Evolutionary conservation across 2,888 invertebrate genomes (phyloP).

Genomic region (Caenorhabditis becei): DNA sequence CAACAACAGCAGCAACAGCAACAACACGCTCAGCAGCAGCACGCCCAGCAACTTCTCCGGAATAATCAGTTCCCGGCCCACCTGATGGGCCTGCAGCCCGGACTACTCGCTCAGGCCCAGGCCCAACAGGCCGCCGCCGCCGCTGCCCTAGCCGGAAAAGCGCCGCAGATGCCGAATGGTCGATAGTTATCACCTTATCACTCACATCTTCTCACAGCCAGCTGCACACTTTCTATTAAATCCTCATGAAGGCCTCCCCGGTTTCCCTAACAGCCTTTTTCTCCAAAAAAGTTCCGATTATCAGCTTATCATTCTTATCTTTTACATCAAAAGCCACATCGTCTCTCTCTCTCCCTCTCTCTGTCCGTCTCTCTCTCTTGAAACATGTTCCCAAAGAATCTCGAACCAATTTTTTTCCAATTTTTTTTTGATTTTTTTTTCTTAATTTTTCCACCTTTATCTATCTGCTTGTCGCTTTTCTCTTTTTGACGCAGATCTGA

Average conservation of each 20-base stretch:
- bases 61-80: conserved; percentile 2
- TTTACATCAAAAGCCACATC: background rate
- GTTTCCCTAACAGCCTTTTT: background rate
- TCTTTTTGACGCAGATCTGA: no score
- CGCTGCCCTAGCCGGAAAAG: background rate
- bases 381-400: conserved; percentile 41
- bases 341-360: conserved; percentile 3
- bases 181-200: conserved; percentile 10
- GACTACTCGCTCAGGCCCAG: conserved; percentile 3
- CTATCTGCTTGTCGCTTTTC: no score
- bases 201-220: conserved; percentile 5
- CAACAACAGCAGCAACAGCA: conserved; percentile 35
- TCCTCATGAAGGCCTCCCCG: background rate
- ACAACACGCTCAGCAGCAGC: conserved; percentile 12
- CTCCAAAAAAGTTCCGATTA: background rate
- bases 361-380: conserved; percentile 7
- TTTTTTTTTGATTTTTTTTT: background rate
- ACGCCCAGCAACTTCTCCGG: background rate
- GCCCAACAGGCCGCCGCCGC: conserved; percentile 14
- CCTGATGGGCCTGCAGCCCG: conserved; percentile 8
- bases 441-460: no score
- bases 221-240: conserved; percentile 1
- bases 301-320: background rate
- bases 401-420: conserved; percentile 15
- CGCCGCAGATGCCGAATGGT: conserved; percentile 22